Percentiles rank a stretch among this genome's conserved stretches.
phyloP scores from a whole-genome alignment of 2,113 vertebrate genomes.

The Pseudorectes ferrugineus region DNA sequence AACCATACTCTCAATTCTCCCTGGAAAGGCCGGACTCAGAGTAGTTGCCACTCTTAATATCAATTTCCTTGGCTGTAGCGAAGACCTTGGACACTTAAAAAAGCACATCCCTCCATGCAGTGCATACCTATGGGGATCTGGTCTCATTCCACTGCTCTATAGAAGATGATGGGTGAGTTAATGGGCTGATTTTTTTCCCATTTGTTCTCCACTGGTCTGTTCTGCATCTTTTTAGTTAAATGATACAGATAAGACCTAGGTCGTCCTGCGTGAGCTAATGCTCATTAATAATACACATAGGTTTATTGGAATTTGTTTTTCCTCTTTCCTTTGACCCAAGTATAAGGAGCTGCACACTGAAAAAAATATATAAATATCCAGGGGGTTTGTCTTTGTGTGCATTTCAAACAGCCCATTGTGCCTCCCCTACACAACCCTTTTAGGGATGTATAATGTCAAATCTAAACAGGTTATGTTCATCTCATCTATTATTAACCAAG shows the following conservation, averaged over 20 bases:
- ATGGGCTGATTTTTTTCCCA: not conserved
- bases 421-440: not conserved
- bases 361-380: fast-evolving
- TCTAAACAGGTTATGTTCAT: not conserved
- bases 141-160: not conserved
- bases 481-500: constrained; percentile 9
- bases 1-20: not conserved
- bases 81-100: not conserved
- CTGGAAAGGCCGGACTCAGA: not conserved
- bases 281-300: not conserved
- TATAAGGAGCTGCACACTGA: not conserved
- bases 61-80: not conserved
- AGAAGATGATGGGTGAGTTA: not conserved
- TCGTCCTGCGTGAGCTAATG: not conserved
- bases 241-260: not conserved
- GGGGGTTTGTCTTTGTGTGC: not conserved
- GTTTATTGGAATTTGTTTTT: not conserved
- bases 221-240: not conserved
- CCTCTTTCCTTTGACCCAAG: not conserved
- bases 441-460: not conserved
- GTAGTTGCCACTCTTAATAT: not conserved
- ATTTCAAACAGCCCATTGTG: not conserved
- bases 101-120: not conserved
- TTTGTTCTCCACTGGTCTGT: not conserved
- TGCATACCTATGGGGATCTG: not conserved